phyloP scores from a whole-genome alignment of 2,113 vertebrate genomes.

The Okapia johnstoni region DNA sequence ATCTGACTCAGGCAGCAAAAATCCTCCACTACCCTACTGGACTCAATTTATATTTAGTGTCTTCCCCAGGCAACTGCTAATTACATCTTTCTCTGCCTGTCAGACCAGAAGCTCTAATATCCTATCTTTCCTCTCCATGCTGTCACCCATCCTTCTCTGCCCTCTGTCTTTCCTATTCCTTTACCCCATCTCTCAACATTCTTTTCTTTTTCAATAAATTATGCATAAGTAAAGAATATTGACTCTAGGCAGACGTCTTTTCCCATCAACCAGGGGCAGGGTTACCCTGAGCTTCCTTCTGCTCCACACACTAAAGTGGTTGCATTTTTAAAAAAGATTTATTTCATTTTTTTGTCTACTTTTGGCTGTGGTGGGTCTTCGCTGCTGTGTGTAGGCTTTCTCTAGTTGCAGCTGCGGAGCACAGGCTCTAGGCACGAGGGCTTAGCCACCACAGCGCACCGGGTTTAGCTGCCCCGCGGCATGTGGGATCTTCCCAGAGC shows the following conservation, averaged over 20 bases:
- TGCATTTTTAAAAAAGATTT: neutral
- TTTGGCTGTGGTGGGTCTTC: neutral
- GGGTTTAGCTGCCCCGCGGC: rapidly evolving
- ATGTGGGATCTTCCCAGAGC: neutral
- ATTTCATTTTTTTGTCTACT: neutral
- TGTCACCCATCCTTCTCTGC: neutral
- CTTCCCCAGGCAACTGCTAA: neutral
- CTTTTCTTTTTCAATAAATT: slow-evolving; percentile 57
- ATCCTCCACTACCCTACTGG: neutral
- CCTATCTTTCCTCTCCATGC: neutral
- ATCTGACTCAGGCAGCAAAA: slow-evolving; percentile 23
- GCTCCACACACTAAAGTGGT: neutral
- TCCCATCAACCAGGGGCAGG: neutral
- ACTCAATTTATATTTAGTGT: neutral
- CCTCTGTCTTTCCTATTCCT: neutral
- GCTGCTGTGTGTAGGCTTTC: neutral
- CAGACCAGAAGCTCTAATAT: neutral
- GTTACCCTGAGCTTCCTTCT: neutral
- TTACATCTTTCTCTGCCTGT: slow-evolving; percentile 8
- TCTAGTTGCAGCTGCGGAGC: neutral
- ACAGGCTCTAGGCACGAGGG: neutral
- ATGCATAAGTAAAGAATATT: neutral
- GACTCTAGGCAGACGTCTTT: neutral
- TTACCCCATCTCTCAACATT: neutral
- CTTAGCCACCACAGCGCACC: neutral